Evolutionary conservation across 2,888 invertebrate genomes (phyloP).

Genomic region (Alloplasta piceator): DNA sequence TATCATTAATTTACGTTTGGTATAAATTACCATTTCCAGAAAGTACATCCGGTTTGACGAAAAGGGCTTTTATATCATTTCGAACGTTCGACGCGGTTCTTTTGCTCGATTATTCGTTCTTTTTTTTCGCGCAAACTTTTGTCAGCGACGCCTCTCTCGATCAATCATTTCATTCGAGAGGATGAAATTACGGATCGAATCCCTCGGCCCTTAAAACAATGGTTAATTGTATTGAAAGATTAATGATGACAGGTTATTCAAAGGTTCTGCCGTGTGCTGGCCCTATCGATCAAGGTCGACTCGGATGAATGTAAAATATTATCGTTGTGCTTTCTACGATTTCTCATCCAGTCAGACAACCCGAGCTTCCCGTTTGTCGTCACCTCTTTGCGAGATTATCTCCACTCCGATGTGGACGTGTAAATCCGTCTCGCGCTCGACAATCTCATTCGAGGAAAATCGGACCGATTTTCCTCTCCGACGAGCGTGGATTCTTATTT

Average conservation of each 20-base stretch:
- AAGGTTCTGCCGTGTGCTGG: background rate
- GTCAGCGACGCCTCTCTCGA: background rate
- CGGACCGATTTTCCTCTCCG: background rate
- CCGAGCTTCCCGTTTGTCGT: slow-evolving; percentile 16
- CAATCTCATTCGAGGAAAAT: background rate
- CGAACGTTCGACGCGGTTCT: background rate
- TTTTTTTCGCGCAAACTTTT: background rate
- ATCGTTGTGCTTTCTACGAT: slow-evolving; percentile 46
- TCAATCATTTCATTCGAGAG: background rate
- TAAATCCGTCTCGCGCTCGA: slow-evolving; percentile 32
- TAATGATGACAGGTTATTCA: slow-evolving; percentile 36
- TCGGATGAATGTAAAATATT: slow-evolving; percentile 55
- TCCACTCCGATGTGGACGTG: slow-evolving; percentile 39
- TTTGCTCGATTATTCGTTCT: background rate
- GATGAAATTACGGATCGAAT: slow-evolving; percentile 1
- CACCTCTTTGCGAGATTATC: slow-evolving; percentile 52
- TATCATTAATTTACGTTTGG: no score
- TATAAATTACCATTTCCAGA: no score
- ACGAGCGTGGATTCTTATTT: background rate
- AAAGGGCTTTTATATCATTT: no score
- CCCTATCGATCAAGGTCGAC: slow-evolving; percentile 50
- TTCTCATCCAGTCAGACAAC: slow-evolving; percentile 49
- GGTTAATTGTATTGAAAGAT: slow-evolving; percentile 13
- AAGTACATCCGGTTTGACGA: no score
- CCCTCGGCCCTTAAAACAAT: slow-evolving; percentile 16